These are phyloP conservation scores for Rhinopomastus cyanomelas DNA, from an alignment of 2,113 vertebrate genomes.

Conservation along the genomic window DNA sequence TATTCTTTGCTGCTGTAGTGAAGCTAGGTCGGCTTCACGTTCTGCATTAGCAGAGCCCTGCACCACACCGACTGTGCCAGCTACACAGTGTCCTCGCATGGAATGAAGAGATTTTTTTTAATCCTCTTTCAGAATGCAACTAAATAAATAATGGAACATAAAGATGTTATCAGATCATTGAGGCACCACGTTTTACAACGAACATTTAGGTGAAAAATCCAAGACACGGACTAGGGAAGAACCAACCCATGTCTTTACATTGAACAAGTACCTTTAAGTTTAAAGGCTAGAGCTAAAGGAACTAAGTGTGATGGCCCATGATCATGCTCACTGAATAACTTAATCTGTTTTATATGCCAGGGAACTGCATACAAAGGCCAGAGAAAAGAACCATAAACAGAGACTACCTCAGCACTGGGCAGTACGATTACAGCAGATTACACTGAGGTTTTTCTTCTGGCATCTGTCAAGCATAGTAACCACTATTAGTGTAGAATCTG, in stretches of 20 bases:
- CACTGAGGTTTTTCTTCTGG: slow-evolving; percentile 34
- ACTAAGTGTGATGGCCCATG: neutral
- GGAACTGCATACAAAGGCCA: neutral
- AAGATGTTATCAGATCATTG: neutral
- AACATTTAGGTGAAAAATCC: neutral
- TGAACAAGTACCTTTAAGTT: neutral
- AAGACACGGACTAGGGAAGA: neutral
- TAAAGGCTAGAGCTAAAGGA: neutral
- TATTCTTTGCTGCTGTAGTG: neutral
- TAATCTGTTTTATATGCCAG: neutral
- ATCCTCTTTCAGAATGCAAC: neutral
- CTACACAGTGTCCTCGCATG: neutral
- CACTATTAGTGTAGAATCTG: neutral
- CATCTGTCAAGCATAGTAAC: slow-evolving; percentile 61
- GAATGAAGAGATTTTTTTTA: neutral
- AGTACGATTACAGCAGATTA: slow-evolving; percentile 51
- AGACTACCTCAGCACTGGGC: neutral
- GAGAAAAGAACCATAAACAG: neutral
- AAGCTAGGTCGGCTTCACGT: neutral
- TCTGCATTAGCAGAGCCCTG: neutral
- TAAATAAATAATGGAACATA: neutral
- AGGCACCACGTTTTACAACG: neutral
- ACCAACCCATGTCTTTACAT: neutral
- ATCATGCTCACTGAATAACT: neutral
- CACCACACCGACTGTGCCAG: neutral